These are phyloP conservation scores for Neopipo cinnamomea DNA, from an alignment of 2,113 vertebrate genomes.

Conservation along the genomic window DNA sequence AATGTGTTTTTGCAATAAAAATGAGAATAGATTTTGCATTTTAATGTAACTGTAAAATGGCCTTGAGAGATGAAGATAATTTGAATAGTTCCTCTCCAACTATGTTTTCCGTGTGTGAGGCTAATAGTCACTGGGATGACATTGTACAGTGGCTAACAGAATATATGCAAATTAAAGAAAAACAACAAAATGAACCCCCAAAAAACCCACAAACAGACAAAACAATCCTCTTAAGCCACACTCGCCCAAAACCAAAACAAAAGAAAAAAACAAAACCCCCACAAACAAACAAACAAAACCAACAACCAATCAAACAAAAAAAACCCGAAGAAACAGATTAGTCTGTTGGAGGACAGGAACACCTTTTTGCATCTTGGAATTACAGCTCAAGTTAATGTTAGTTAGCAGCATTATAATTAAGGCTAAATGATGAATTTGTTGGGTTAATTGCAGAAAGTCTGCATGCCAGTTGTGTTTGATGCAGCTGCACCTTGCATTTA, in stretches of 20 bases:
- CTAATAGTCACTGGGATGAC: not conserved
- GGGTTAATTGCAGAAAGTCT: not conserved
- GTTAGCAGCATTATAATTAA: not conserved
- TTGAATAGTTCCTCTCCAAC: not conserved
- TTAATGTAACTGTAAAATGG: not conserved
- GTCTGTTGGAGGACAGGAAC: not conserved
- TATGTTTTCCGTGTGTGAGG: not conserved
- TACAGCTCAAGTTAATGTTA: not conserved
- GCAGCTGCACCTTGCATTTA: not conserved
- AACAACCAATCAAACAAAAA: not conserved
- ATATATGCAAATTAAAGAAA: not conserved
- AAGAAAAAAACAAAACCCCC: not conserved
- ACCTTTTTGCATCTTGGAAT: not conserved
- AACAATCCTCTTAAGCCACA: accelerated
- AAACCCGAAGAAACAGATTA: not conserved
- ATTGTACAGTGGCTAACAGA: not conserved
- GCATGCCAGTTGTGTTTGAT: not conserved
- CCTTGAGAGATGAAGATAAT: not conserved
- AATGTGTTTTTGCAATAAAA: not conserved
- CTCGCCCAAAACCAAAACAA: accelerated
- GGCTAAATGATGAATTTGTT: not conserved
- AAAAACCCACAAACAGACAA: not conserved
- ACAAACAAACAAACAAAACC: not conserved
- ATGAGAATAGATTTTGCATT: not conserved
- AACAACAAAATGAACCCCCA: not conserved